Evolutionary conservation across 1,140 invertebrate genomes (phyloP), one percentile per base, ranked within the genome.

Genomic region (Anagrus nilaparvatae): DNA sequence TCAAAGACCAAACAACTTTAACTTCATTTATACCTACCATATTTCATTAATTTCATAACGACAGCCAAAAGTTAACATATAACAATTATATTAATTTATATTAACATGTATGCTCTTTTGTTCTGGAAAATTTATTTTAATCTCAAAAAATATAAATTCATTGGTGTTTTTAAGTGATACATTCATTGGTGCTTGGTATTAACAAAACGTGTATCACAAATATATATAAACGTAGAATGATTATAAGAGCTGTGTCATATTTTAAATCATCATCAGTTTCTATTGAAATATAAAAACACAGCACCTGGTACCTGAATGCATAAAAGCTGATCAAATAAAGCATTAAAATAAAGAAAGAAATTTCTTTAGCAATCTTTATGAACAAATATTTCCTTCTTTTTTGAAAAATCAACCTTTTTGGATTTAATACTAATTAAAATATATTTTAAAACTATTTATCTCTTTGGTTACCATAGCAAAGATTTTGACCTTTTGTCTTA

Each of bases 221-320:
- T 57, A 63, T 64, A 65, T 64, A 53, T 63, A 64, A 57, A 61
- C 54, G 57, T 65, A 58, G 54, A 61, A 60, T n/a, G n/a, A 55
- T 55, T 65, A 62, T 51, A 61, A 47, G 53, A 65, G 60, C 60
- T 63, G 60, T 59, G 53, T 61, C 60, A 59, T 62, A 52, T 54
- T 63, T 60, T 55, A 55, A 65, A 65, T 61, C 59, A 58, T 66
- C n/a, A n/a, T n/a, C n/a, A n/a, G n/a, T n/a, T 65, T 63, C 60
- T 63, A 60, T 62, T 57, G 52, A 53, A 63, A 62, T 59, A 60
- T 56, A 63, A 65, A 66, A 52, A 65, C 56, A 64, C 54, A 63
- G 50, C 59, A 51, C 64, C 63, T 64, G 65, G 61, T 55, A 67
- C 65, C 64, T 68, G 63, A 56, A 68, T 68, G 66, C 63, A 68